Evolutionary conservation across 2,113 vertebrate genomes (phyloP).

Genomic region (Oncorhynchus mykiss): DNA sequence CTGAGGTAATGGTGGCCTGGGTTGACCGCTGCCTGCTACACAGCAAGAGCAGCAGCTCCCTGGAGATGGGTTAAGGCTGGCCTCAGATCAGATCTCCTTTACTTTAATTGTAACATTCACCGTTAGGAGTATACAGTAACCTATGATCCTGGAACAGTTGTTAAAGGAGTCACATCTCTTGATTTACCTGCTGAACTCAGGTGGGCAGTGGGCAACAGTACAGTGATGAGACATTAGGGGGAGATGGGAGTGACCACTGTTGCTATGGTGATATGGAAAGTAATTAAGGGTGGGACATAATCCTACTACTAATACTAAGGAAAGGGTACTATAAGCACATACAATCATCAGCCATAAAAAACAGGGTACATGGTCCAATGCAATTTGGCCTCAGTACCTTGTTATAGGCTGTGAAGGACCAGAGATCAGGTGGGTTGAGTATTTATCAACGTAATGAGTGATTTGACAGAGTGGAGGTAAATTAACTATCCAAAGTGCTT

Average conservation of each 20-base stretch:
- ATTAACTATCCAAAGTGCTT: background rate
- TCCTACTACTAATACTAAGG: background rate
- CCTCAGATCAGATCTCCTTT: background rate
- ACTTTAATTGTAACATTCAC: too few relatives aligned
- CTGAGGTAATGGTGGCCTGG: constrained; percentile 64
- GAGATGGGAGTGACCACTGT: background rate
- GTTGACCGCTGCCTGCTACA: constrained; percentile 40
- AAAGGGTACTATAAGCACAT: background rate
- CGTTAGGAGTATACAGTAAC: too few relatives aligned
- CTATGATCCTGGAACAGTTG: too few relatives aligned
- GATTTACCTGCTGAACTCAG: background rate
- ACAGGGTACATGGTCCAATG: background rate
- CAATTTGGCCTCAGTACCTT: too few relatives aligned
- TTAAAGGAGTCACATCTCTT: background rate
- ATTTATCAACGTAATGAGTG: background rate
- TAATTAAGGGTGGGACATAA: background rate
- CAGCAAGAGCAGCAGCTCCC: constrained; percentile 19
- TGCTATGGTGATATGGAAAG: background rate
- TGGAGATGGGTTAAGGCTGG: constrained; percentile 30
- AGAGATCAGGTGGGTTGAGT: background rate
- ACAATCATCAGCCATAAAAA: background rate
- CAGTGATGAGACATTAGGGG: background rate
- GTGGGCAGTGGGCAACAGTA: background rate
- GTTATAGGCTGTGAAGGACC: too few relatives aligned
- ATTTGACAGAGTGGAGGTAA: background rate